Evolutionary conservation across 2,113 vertebrate genomes (phyloP), one percentile per base, ranked within the genome.

Genomic region (Notarius lentiginosus): DNA sequence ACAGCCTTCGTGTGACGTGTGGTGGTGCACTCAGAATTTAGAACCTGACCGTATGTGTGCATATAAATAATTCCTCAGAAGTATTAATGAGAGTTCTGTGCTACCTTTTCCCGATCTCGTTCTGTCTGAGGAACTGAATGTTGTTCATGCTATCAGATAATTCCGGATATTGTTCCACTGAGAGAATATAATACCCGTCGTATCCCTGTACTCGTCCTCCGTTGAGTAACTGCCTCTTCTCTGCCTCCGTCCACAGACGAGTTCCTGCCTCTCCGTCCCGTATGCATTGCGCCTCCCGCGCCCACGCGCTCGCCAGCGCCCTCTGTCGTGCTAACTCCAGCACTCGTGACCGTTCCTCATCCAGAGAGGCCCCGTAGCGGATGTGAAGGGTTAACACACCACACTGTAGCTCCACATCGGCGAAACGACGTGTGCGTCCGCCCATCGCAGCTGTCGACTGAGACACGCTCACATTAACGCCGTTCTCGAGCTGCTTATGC

Each of bases 21-120:
- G 56, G 61, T 83, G 41, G 53, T 58, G 82, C 66, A 84, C 82
- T 84, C 66, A 72, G 51, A 49, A 58, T 56, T 15, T 84, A 70
- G 66, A 73, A 55, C 51, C 27, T 41, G 66, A 84, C 82, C 51
- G 53, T 84, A 84, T 72, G 73, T 8, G 66, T 83, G 81, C 47
- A 66, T 68, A 84, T 70, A 84, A 84, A 70, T 70, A 72, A 58
- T 84, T 22, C 53, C 66, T 72, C 4, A 5, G 7, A 1, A 7
- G 14, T 53, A 14, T 27, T 53, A 30, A 77, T 2, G 47, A 55
- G 14, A 24, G 82, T 70, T 55, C 79, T 94, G 95, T 96, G 98
- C 98, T 99, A 99, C 98, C 98, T 99, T 92, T 96, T 99, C 80
- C 98, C 98, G 89, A 99, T 99, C 94, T 99, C 98, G 87, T 97